Evolutionary conservation across 2,888 invertebrate species (phyloP).

Genomic region (Theretra japonica): DNA sequence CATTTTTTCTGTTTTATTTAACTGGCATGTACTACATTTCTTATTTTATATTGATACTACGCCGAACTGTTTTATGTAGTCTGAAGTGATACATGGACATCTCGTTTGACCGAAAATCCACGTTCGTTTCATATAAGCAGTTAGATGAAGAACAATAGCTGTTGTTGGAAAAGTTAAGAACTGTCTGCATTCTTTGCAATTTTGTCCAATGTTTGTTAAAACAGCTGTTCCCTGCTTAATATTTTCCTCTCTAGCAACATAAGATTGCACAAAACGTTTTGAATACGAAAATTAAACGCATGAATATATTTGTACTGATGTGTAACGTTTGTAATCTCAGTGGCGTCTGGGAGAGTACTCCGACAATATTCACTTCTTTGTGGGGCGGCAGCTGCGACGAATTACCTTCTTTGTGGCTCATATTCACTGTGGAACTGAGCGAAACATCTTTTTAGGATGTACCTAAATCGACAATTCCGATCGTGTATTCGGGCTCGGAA

Average conservation of each 20-base stretch:
- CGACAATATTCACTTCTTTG: constrained; percentile 66
- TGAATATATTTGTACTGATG: constrained; percentile 18
- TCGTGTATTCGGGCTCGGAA: constrained; percentile 9
- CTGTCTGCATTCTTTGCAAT: too few relatives aligned
- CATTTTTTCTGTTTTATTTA: too few relatives aligned
- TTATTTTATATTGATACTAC: too few relatives aligned
- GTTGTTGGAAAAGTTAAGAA: too few relatives aligned
- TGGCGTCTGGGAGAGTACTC: constrained; percentile 45
- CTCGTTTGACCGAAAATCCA: too few relatives aligned
- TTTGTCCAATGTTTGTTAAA: too few relatives aligned
- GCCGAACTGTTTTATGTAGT: too few relatives aligned
- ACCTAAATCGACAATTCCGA: constrained; percentile 50
- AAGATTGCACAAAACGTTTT: not conserved
- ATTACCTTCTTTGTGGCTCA: constrained; percentile 68
- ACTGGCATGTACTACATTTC: too few relatives aligned
- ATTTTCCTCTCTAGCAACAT: not conserved
- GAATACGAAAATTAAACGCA: not conserved
- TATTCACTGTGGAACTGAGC: constrained; percentile 58
- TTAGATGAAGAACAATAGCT: too few relatives aligned
- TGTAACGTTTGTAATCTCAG: constrained; percentile 45
- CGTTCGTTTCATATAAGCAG: too few relatives aligned
- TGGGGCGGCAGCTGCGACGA: constrained; percentile 64
- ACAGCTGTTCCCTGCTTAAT: not conserved
- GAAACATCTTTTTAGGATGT: constrained; percentile 55
- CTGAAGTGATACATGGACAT: too few relatives aligned